phyloP scores from a whole-genome alignment of 2,113 vertebrate genomes.

The Lethenteron reissneri region DNA sequence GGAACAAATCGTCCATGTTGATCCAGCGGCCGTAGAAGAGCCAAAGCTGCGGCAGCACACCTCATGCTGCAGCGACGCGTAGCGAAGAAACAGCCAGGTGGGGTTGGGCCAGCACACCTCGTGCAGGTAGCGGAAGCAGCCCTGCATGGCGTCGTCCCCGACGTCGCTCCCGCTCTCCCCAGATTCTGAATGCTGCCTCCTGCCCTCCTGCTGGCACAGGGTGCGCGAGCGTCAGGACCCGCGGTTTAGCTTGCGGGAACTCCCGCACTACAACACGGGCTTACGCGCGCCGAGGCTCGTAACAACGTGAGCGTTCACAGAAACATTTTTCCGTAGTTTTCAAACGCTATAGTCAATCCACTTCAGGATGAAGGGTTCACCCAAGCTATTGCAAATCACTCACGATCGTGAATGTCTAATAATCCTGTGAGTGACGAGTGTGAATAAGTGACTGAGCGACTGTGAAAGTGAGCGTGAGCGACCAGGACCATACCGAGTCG shows the following conservation, averaged over 20 bases:
- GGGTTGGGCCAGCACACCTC: conserved; percentile 36
- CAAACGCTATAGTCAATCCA: no score
- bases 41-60: conserved; percentile 21
- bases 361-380: no score
- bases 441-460: no score
- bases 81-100: conserved; percentile 26
- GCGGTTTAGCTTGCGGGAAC: no score
- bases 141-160: no score
- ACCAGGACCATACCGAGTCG: conserved; percentile 15
- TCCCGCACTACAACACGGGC: no score
- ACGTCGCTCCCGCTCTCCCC: conserved; percentile 13
- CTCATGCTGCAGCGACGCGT: conserved; percentile 18
- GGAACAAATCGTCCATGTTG: conserved; percentile 24
- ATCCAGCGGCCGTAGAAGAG: conserved; percentile 21
- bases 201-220: conserved; percentile 13
- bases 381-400: no score
- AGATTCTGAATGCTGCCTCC: conserved; percentile 14
- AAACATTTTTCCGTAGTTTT: no score
- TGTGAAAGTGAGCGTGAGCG: background rate
- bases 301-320: no score
- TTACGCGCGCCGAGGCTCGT: no score
- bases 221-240: background rate
- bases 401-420: no score
- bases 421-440: no score
- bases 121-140: conserved; percentile 27